Percentiles rank a stretch among this genome's conserved stretches.
These are phyloP conservation scores for Callyntrura sp. DNA, from an alignment of 2,888 invertebrate genomes.

Conservation along the genomic window DNA sequence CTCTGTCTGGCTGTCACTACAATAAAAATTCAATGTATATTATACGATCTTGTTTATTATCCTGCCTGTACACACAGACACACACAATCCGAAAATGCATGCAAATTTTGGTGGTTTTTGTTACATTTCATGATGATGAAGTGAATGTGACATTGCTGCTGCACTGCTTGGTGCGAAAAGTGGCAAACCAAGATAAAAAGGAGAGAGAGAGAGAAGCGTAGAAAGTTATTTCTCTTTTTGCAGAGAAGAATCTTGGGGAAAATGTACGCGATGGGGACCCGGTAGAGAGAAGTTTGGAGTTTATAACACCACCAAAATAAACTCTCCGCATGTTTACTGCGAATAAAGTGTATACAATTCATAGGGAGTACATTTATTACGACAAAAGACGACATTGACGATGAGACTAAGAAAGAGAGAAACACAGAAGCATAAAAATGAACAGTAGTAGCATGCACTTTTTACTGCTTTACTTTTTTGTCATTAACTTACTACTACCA, in stretches of 20 bases:
- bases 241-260: conserved; percentile 11
- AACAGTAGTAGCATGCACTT: conserved; percentile 35
- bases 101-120: conserved; percentile 56
- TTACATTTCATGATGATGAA: conserved; percentile 21
- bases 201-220: conserved; percentile 18
- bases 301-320: conserved; percentile 31
- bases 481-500: conserved; percentile 43
- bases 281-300: neutral
- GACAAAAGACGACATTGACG: conserved; percentile 37
- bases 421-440: conserved; percentile 4
- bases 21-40: conserved; percentile 54
- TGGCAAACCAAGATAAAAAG: neutral
- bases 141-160: conserved; percentile 57
- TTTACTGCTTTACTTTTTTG: conserved; percentile 40
- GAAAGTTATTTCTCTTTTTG: conserved; percentile 38
- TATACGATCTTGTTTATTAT: conserved; percentile 63
- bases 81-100: conserved; percentile 49
- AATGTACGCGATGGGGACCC: conserved; percentile 21
- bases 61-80: neutral
- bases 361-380: neutral
- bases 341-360: conserved; percentile 9
- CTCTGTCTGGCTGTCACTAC: conserved; percentile 55
- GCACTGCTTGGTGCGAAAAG: conserved; percentile 54
- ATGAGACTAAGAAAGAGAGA: conserved; percentile 30
- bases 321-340: neutral